Evolutionary conservation across 2,888 invertebrate species (phyloP).

Genomic region (Ophion ellenae): DNA sequence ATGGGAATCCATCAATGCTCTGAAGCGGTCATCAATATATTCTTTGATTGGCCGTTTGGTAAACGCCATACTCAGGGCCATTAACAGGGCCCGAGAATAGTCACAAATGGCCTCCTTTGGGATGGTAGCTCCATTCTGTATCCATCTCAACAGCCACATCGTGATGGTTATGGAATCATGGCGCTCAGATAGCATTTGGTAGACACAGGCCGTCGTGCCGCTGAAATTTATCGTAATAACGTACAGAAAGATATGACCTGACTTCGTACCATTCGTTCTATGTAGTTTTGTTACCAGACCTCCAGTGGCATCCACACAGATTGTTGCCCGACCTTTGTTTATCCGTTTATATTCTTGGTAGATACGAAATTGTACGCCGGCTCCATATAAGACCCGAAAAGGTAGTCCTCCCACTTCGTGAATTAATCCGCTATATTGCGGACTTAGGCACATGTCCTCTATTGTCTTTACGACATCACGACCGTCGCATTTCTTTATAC

Average conservation of each 20-base stretch:
- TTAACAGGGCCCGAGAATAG: constrained; percentile 58
- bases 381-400: constrained; percentile 50
- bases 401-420: not conserved
- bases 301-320: constrained; percentile 53
- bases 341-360: constrained; percentile 52
- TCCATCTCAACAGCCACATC: constrained; percentile 47
- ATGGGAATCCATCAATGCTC: no score
- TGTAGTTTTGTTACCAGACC: constrained; percentile 47
- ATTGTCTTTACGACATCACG: no score
- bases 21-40: constrained; percentile 36
- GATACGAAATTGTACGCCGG: constrained; percentile 33
- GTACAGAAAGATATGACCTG: constrained; percentile 16
- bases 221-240: constrained; percentile 1
- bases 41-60: constrained; percentile 51
- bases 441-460: no score
- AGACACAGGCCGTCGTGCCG: not conserved
- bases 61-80: constrained; percentile 53
- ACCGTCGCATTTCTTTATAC: no score
- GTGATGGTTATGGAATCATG: constrained; percentile 39
- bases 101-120: constrained; percentile 10
- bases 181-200: constrained; percentile 11
- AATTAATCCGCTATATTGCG: constrained; percentile 37
- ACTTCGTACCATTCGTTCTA: not conserved
- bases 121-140: not conserved
- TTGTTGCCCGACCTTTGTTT: constrained; percentile 5